Base-by-base conservation (phyloP, 1,140 invertebrate species). In the Brachionus calyciflorus region DNA sequence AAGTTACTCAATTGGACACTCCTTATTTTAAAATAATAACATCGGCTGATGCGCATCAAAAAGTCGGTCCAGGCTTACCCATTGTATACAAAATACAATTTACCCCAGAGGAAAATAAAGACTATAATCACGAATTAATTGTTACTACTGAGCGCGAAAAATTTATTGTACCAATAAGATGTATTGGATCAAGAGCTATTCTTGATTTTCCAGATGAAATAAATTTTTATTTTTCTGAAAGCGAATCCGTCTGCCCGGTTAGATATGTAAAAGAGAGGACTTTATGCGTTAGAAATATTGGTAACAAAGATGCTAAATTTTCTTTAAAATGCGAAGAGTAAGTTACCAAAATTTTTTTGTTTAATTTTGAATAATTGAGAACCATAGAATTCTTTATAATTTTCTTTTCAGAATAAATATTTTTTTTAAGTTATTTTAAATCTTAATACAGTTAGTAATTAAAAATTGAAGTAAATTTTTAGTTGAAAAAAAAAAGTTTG, bases 151-250 rank as follows among this genome's bases (percentile, higher is more conserved):
- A 86, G 76, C 78, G 85, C 55, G 84, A 85, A 77, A 84, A 84
- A 77, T 86, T 85, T 77, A 78, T 85, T 40, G 82, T 86, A 9
- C 84, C 85, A 6, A 81, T 86, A 14, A 78, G 76, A 41, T 83
- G 82, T 28, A 82, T 86, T 70, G 85, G 85, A 48, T 80, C 85
- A 0, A 75, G 85, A 63, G 84, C 82, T 0, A 81, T 85, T 28
- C 78, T 86, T 6, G 85, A 86, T 77, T 85, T 86, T 69, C 84
- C 84, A 0, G 85, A 86, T 79, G 80, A 82, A 21, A 81, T 86
- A 0, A 78, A 81, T 40, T 86, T 86, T 69, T 80, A 81, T 14
- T 73, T 79, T 19, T 26, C 33, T 37, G 55, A 30, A 40, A n/a
- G n/a, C n/a, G n/a, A n/a, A n/a, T n/a, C n/a, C n/a, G 12, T 33